Conservation (phyloP, 1,140 invertebrate species). For the Stegodyphus dumicola region DNA sequence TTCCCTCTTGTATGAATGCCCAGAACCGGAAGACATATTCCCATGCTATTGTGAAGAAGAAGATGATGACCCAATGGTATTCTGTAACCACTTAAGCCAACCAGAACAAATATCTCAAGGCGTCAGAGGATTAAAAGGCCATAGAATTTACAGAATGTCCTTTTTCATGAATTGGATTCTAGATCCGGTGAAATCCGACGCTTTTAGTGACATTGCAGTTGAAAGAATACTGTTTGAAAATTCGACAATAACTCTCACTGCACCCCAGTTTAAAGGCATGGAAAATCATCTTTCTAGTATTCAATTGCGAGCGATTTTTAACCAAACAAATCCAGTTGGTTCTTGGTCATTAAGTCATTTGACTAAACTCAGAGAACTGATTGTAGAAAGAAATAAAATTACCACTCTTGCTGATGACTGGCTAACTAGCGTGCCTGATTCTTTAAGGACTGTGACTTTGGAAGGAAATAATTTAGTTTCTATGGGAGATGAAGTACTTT, state of each 20-base stretch:
- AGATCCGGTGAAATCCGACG: conserved; percentile 35
- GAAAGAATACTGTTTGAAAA: conserved; percentile 50
- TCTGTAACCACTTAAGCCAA: conserved; percentile 34
- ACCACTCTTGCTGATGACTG: conserved; percentile 27
- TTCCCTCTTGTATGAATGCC: conserved; percentile 26
- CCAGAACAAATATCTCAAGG: conserved; percentile 25
- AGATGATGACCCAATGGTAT: conserved; percentile 19
- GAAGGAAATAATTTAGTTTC: conserved; percentile 44
- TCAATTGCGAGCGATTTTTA: conserved; percentile 31
- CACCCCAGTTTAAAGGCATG: conserved; percentile 36
- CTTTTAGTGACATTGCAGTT: conserved; percentile 14
- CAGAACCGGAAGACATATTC: conserved; percentile 44
- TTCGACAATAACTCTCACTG: conserved; percentile 27
- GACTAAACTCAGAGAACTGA: conserved; percentile 34
- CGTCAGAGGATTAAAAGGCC: conserved; percentile 14
- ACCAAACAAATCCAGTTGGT: conserved; percentile 43
- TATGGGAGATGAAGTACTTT: conserved; percentile 28
- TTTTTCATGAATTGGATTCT: conserved; percentile 56
- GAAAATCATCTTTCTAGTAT: conserved; percentile 17
- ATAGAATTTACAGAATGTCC: conserved; percentile 38
- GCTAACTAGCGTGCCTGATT: conserved; percentile 21
- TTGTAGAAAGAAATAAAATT: conserved; percentile 39
- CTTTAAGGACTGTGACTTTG: conserved; percentile 6
- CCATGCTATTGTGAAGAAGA: conserved; percentile 56
- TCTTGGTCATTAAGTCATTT: conserved; percentile 39